Evolutionary conservation across 1,140 invertebrate genomes (phyloP), one percentile per base, ranked within the genome.

Genomic region (Aleiodes sp.): DNA sequence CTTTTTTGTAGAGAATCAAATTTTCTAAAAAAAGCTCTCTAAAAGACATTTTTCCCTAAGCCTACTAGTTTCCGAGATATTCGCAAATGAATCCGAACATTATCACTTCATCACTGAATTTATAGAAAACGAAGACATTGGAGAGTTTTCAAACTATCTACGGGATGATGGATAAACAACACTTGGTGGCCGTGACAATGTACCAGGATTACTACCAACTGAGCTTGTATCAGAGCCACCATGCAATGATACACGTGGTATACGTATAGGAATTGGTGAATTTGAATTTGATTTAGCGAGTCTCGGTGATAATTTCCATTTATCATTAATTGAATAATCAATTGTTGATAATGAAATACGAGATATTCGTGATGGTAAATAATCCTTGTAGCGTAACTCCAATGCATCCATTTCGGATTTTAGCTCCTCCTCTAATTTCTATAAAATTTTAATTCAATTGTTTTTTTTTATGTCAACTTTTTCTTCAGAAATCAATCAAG

Each of bases 381-480:
- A 81, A 74, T 80, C 82, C 73, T 78, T 78, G 72, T 85, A 85
- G 52, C 76, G 78, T 68, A 76, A 75, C 77, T 84, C 82, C 84
- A 85, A 83, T 72, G 78, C 78, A 72, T 83, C 83, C 81, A 79
- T 81, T 79, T 85, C 77, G 70, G 75, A 70, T 71, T 80, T 78
- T 80, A 86, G 79, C 70, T 81, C 82, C 71, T 79, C 76, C 76
- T 85, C 84, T 78, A 86, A 78, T 75, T 80, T 83, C 84, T 86
- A 85, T 71, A 84, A 84, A 78, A 84, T 74, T 79, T 77, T 65
- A 65, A 70, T 72, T n/a, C n/a, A n/a, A n/a, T n/a, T n/a, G n/a
- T n/a, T n/a, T n/a, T n/a, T n/a, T n/a, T n/a, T n/a, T n/a, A n/a
- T n/a, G n/a, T n/a, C n/a, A n/a, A n/a, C n/a, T n/a, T n/a, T n/a